A percentile compares a stretch with the other conserved stretches of the same genome.
Conservation (phyloP, 2,113 vertebrate genomes). For the Pao palembangensis region DNA sequence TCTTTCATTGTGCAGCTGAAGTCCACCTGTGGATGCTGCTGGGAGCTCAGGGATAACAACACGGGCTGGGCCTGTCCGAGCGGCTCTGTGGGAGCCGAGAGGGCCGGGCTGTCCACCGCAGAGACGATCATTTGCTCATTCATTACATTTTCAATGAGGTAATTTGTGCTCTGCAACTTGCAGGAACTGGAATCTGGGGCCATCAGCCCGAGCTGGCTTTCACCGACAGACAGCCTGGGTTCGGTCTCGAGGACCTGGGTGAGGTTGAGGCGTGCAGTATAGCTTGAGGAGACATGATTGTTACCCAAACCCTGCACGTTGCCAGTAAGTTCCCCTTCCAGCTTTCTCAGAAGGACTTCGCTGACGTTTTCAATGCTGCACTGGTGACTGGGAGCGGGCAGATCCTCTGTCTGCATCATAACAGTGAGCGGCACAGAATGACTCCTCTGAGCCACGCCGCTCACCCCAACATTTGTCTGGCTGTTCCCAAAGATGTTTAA, state of each 20-base stretch:
- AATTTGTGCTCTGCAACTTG: constrained; percentile 87
- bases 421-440: constrained; percentile 94
- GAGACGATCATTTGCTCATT: constrained; percentile 83
- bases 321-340: constrained; percentile 87
- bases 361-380: constrained; percentile 85
- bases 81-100: constrained; percentile 79
- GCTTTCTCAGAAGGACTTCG: constrained; percentile 89
- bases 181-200: constrained; percentile 79
- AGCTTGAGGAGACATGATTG: constrained; percentile 89
- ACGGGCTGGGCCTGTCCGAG: constrained; percentile 72
- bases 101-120: constrained; percentile 81
- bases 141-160: constrained; percentile 86
- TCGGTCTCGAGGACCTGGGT: constrained; percentile 94
- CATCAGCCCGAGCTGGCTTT: constrained; percentile 82
- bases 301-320: constrained; percentile 86
- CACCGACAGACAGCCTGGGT: constrained; percentile 78
- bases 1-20: constrained; percentile 89
- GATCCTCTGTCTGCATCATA: constrained; percentile 96
- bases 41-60: constrained; percentile 70
- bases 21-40: constrained; percentile 80
- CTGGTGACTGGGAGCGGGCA: constrained; percentile 79
- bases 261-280: constrained; percentile 97
- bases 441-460: constrained; percentile 91
- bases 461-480: constrained; percentile 79
- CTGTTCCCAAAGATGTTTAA: constrained; percentile 83